Conservation (phyloP, 2,113 vertebrate genomes). For the Callithrix jacchus region DNA sequence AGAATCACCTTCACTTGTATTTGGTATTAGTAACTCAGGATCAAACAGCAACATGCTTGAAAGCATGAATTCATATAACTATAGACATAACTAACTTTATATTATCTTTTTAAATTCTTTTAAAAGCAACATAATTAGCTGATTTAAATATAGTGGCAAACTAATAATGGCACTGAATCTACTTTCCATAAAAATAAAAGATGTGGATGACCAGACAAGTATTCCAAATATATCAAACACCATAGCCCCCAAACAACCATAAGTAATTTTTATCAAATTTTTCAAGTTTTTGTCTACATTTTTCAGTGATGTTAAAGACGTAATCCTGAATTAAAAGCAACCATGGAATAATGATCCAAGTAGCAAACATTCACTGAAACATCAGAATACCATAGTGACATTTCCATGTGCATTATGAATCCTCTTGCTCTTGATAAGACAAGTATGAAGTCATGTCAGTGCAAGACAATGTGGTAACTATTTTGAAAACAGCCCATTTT, state of each 20-base stretch:
- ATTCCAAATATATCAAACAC: neutral
- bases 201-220: neutral
- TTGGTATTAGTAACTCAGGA: neutral
- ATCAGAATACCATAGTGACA: neutral
- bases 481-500: constrained; percentile 47
- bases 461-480: neutral
- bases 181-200: constrained; percentile 11
- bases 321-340: constrained; percentile 23
- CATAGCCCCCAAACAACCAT: neutral
- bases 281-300: neutral
- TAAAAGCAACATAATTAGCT: neutral
- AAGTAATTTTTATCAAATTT: neutral
- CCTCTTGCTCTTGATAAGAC: constrained; percentile 45
- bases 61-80: neutral
- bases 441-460: constrained; percentile 19
- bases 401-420: constrained; percentile 23
- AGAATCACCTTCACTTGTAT: neutral
- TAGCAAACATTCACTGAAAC: constrained; percentile 47
- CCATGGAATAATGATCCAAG: neutral
- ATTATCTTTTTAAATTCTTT: constrained; percentile 1
- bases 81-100: neutral
- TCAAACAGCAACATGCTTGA: neutral
- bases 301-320: constrained; percentile 37
- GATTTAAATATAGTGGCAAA: neutral
- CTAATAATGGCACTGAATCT: neutral